Percentiles rank a stretch among this genome's conserved stretches.
phyloP scores from a whole-genome alignment of 2,888 invertebrate genomes.

The Mellilla xanthometata region DNA sequence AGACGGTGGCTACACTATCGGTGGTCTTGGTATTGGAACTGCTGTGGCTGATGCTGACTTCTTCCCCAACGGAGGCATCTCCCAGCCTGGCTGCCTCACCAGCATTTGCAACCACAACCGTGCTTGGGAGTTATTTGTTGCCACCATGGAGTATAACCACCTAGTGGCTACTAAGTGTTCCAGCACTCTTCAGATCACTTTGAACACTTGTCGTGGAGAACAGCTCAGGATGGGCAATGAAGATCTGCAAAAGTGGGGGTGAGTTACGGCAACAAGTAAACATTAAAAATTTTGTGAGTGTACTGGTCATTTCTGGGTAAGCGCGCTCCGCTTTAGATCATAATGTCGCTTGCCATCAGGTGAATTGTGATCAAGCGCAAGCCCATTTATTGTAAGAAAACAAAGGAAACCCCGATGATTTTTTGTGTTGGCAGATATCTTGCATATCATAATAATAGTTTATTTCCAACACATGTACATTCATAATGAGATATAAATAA shows the following conservation, averaged over 20 bases:
- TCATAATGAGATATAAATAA: too few relatives aligned
- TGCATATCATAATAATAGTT: too few relatives aligned
- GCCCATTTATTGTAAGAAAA: too few relatives aligned
- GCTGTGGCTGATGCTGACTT: slow-evolving; percentile 79
- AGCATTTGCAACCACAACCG: slow-evolving; percentile 54
- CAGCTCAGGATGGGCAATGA: slow-evolving; percentile 51
- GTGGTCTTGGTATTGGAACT: slow-evolving; percentile 64
- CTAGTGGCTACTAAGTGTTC: slow-evolving; percentile 44
- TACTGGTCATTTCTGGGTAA: too few relatives aligned
- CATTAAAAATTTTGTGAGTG: neutral
- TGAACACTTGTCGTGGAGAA: slow-evolving; percentile 47
- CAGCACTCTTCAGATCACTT: slow-evolving; percentile 38
- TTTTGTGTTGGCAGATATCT: too few relatives aligned
- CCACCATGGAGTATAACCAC: slow-evolving; percentile 49
- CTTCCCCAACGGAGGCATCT: slow-evolving; percentile 79
- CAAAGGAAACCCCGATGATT: too few relatives aligned
- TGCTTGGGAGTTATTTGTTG: slow-evolving; percentile 52
- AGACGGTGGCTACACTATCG: slow-evolving; percentile 60
- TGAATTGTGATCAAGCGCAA: too few relatives aligned
- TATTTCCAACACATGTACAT: too few relatives aligned
- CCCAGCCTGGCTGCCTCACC: slow-evolving; percentile 51
- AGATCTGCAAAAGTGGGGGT: slow-evolving; percentile 52
- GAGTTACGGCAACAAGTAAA: slow-evolving; percentile 28
- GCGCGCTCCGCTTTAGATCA: too few relatives aligned
- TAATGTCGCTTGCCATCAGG: too few relatives aligned